These are phyloP conservation scores for Lepus europaeus DNA, from an alignment of 2,113 vertebrate genomes.

Conservation along the genomic window DNA sequence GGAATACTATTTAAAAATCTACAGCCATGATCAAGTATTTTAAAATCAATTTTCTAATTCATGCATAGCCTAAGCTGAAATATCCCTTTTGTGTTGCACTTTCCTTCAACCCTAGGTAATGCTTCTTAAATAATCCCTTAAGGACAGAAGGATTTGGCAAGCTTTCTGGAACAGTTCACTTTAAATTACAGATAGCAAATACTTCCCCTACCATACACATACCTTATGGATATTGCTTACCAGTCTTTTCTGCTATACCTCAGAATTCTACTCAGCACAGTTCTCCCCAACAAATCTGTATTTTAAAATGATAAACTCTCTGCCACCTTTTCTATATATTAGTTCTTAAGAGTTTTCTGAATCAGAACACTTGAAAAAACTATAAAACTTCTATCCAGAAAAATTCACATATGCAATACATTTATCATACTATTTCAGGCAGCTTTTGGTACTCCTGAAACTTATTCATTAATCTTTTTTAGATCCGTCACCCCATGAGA, in stretches of 20 bases:
- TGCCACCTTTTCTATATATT: not conserved
- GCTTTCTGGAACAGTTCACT: not conserved
- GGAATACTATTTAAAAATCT: not conserved
- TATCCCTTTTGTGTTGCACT: not conserved
- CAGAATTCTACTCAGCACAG: not conserved
- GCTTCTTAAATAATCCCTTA: constrained; percentile 26
- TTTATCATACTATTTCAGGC: not conserved
- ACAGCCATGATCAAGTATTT: not conserved
- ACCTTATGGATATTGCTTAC: not conserved
- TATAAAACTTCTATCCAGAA: not conserved
- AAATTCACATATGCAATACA: constrained; percentile 20
- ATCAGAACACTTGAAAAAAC: not conserved
- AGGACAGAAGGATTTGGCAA: not conserved
- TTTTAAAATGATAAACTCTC: not conserved
- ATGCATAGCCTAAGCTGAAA: not conserved
- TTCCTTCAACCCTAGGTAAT: not conserved
- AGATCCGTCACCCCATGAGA: not conserved
- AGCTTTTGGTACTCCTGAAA: not conserved
- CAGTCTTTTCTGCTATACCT: not conserved
- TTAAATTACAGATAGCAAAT: not conserved
- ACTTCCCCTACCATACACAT: not conserved
- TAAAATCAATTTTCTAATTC: constrained; percentile 1
- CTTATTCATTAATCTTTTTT: not conserved
- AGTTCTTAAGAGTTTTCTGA: not conserved
- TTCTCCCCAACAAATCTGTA: not conserved